Conservation (phyloP, 1,140 invertebrate genomes). For the Papilio glaucus region DNA sequence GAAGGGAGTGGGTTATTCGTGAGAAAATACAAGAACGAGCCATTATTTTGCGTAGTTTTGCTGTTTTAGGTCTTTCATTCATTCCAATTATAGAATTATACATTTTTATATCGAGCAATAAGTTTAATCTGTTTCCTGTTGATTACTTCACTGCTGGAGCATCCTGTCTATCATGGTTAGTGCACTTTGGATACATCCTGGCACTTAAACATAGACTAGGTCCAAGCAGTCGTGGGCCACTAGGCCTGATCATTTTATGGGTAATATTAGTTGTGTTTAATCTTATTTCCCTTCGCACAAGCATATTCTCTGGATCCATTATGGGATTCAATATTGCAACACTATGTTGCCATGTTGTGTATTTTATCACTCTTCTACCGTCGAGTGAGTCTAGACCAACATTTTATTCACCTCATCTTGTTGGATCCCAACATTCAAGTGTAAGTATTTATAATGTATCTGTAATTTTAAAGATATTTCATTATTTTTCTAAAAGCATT, state of each 20-base stretch:
- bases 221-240: conserved; percentile 88
- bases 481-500: conserved; percentile 13
- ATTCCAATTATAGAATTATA: conserved; percentile 87
- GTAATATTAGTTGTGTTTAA: conserved; percentile 85
- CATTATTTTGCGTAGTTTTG: conserved; percentile 85
- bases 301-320: conserved; percentile 66
- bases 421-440: conserved; percentile 82
- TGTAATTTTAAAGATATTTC: conserved; percentile 10
- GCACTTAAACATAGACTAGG: conserved; percentile 86
- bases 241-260: conserved; percentile 87
- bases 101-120: conserved; percentile 79
- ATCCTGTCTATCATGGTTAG: conserved; percentile 89
- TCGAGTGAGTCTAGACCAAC: conserved; percentile 78
- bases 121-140: conserved; percentile 82
- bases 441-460: conserved; percentile 64
- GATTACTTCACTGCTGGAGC: conserved; percentile 88
- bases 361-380: conserved; percentile 86
- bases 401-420: conserved; percentile 78
- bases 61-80: conserved; percentile 85
- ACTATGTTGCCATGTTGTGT: conserved; percentile 84
- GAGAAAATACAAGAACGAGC: conserved; percentile 84
- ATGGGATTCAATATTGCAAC: conserved; percentile 80
- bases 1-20: conserved; percentile 83
- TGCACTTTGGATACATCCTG: conserved; percentile 90
- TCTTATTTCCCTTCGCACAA: conserved; percentile 83